phyloP scores from a whole-genome alignment of 2,888 invertebrate species.

The Acleris laterana region DNA sequence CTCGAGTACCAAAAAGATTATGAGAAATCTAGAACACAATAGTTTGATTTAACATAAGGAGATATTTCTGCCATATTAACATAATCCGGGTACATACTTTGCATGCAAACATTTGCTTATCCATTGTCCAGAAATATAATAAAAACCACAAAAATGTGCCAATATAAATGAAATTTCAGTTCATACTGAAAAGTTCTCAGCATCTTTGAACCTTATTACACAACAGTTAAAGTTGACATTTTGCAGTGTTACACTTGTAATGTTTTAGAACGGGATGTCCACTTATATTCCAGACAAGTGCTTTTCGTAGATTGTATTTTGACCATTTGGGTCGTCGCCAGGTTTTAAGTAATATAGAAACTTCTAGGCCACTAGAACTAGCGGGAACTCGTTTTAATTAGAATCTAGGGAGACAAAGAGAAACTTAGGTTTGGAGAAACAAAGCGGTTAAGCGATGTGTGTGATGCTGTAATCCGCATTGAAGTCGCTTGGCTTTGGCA shows the following conservation, averaged over 20 bases:
- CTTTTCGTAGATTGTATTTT: constrained; percentile 33
- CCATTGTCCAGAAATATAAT: constrained; percentile 13
- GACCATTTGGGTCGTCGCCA: constrained; percentile 34
- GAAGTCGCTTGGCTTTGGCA: too few species aligned
- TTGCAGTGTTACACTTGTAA: constrained; percentile 5
- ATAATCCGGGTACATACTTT: background rate
- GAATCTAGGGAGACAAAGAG: constrained; percentile 15
- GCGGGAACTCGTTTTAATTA: constrained; percentile 23
- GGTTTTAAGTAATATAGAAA: constrained; percentile 30
- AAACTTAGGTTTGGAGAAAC: background rate
- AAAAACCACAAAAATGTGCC: constrained; percentile 4
- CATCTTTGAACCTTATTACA: background rate
- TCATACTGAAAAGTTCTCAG: background rate
- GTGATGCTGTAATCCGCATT: too few species aligned
- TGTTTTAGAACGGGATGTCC: background rate
- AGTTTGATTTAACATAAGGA: background rate
- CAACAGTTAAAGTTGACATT: constrained; percentile 2
- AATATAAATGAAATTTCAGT: constrained; percentile 1
- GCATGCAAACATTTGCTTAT: background rate
- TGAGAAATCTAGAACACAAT: background rate
- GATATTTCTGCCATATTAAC: background rate
- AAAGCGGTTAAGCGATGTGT: background rate
- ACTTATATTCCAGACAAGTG: constrained; percentile 5
- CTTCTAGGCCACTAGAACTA: constrained; percentile 18
- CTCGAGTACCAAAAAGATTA: too few species aligned